Evolutionary conservation across 2,888 invertebrate genomes (phyloP).

Genomic region (Apocheima hispidaria): DNA sequence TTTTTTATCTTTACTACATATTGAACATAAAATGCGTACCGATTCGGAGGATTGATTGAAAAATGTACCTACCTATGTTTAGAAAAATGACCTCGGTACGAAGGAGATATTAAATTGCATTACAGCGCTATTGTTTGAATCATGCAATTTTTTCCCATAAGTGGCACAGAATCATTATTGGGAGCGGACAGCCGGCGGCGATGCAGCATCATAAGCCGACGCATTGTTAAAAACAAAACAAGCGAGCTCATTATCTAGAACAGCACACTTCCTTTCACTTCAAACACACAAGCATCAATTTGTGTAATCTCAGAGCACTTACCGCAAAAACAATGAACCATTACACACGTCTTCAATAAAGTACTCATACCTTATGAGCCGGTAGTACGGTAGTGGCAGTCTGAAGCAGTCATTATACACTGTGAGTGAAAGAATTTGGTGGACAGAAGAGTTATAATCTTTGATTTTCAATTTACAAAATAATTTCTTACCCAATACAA

Average conservation of each 20-base stretch:
- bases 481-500: too few species aligned
- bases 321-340: conserved; percentile 76
- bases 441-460: too few species aligned
- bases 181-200: conserved; percentile 16
- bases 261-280: conserved; percentile 75
- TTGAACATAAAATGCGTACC: too few species aligned
- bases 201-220: conserved; percentile 48
- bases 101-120: conserved; percentile 16
- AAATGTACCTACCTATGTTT: neutral
- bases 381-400: neutral
- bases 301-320: conserved; percentile 73
- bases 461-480: too few species aligned
- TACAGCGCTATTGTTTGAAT: conserved; percentile 20
- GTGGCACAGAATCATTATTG: conserved; percentile 25
- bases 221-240: conserved; percentile 67
- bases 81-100: conserved; percentile 7
- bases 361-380: conserved; percentile 16
- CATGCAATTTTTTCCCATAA: conserved; percentile 16
- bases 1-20: neutral
- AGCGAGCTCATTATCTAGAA: conserved; percentile 63
- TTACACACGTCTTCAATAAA: conserved; percentile 58
- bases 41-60: neutral
- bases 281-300: conserved; percentile 70
- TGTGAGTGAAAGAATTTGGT: neutral
- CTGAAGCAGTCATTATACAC: neutral